Percentiles rank a stretch among this genome's conserved stretches.
Evolutionary conservation across 2,113 vertebrate species (phyloP).

Genomic region (Hemichromis elongatus): DNA sequence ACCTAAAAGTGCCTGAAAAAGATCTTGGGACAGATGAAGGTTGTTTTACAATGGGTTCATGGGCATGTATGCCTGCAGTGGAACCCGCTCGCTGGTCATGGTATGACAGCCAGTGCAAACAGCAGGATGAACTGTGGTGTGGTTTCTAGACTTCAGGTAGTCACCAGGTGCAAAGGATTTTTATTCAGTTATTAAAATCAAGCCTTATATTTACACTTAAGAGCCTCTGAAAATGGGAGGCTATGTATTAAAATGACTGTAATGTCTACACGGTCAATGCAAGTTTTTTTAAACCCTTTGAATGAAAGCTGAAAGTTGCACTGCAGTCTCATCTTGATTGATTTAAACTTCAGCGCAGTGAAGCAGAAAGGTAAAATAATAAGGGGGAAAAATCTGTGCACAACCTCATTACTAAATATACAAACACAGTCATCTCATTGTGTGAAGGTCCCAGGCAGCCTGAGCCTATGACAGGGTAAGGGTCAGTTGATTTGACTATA

Average conservation of each 20-base stretch:
- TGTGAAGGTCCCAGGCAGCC: background rate
- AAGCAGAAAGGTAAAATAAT: background rate
- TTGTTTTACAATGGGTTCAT: background rate
- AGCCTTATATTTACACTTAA: background rate
- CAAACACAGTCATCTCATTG: background rate
- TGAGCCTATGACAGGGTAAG: background rate
- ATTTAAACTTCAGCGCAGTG: background rate
- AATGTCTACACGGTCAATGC: background rate
- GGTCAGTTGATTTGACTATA: background rate
- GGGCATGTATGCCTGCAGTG: background rate
- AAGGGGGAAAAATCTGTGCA: accelerated
- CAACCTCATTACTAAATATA: background rate
- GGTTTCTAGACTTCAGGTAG: background rate
- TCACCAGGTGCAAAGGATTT: background rate
- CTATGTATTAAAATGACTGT: background rate
- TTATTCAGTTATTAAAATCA: background rate
- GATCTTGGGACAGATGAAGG: background rate
- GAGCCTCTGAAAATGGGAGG: background rate
- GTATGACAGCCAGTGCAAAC: background rate
- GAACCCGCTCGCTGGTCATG: background rate
- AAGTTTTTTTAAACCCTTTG: background rate
- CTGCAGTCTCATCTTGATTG: background rate
- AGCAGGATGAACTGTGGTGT: background rate
- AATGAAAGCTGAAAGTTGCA: background rate
- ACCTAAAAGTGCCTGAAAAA: background rate